Percentiles rank a stretch among this genome's conserved stretches.
Evolutionary conservation across 2,113 vertebrate species (phyloP).

Genomic region (Antennarius striatus): DNA sequence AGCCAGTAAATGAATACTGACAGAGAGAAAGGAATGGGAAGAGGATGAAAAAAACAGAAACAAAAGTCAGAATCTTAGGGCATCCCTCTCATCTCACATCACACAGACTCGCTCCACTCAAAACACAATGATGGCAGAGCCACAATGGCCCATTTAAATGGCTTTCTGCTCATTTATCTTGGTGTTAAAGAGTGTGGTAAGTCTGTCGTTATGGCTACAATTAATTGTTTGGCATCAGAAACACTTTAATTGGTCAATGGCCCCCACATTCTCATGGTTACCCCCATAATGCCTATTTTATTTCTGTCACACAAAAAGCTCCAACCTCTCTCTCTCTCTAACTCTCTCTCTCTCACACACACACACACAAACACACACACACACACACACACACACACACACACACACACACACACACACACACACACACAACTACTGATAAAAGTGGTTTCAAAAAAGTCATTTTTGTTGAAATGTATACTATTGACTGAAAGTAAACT

Average conservation of each 20-base stretch:
- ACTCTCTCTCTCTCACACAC: constrained; percentile 16
- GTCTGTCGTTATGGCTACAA: constrained; percentile 18
- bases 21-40: constrained; percentile 43
- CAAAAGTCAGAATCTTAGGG: constrained; percentile 58
- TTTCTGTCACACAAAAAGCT: constrained; percentile 12
- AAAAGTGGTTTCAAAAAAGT: constrained; percentile 12
- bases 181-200: constrained; percentile 55
- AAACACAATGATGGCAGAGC: constrained; percentile 50
- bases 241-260: too few relatives aligned
- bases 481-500: constrained; percentile 17
- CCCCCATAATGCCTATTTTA: constrained; percentile 56
- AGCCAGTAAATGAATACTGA: constrained; percentile 68
- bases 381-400: too few relatives aligned
- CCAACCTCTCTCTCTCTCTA: constrained; percentile 21
- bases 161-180: constrained; percentile 53
- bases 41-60: constrained; percentile 17
- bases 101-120: constrained; percentile 37
- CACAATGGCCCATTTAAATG: constrained; percentile 65
- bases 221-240: too few relatives aligned
- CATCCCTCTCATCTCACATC: constrained; percentile 40
- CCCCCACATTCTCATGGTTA: constrained; percentile 65
- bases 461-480: constrained; percentile 14
- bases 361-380: constrained; percentile 7
- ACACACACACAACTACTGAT: constrained; percentile 9
- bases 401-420: too few relatives aligned